Evolutionary conservation across 2,113 vertebrate species (phyloP).

Genomic region (Gallinago jamesoni): DNA sequence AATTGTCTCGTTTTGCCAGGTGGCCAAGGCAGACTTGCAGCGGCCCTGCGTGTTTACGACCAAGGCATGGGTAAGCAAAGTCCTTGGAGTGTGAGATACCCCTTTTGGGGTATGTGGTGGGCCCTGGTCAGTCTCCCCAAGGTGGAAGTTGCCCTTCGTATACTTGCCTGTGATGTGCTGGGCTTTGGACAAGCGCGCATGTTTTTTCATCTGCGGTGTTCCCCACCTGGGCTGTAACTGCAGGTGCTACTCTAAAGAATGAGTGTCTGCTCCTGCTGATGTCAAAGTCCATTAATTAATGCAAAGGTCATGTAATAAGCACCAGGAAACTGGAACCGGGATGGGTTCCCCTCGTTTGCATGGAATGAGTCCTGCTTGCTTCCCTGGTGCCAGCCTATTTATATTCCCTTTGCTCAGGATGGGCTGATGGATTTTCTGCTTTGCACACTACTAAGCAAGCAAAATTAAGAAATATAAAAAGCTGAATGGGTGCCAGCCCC

Average conservation of each 20-base stretch:
- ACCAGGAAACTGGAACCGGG: background rate
- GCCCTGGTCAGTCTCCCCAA: fast-evolving
- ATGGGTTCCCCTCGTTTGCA: background rate
- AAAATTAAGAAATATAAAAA: background rate
- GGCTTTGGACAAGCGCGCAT: background rate
- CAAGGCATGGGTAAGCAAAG: fast-evolving
- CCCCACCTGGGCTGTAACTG: background rate
- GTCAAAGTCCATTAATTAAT: background rate
- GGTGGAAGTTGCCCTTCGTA: background rate
- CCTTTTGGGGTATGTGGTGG: background rate
- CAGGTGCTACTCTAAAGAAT: background rate
- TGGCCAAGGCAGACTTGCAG: background rate
- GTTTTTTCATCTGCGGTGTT: background rate
- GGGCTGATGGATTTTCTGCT: background rate
- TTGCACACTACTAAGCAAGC: background rate
- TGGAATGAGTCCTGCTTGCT: background rate
- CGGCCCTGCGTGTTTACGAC: fast-evolving
- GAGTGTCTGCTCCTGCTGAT: background rate
- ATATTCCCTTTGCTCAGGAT: background rate
- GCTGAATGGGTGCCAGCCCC: background rate
- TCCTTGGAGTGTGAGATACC: background rate
- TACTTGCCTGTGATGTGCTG: background rate
- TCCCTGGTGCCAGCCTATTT: background rate
- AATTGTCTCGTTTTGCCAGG: background rate
- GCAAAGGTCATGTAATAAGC: background rate